Percentiles rank a stretch among this genome's conserved stretches.
phyloP scores from a whole-genome alignment of 2,113 vertebrate genomes.

The Mormyrus lacerda region DNA sequence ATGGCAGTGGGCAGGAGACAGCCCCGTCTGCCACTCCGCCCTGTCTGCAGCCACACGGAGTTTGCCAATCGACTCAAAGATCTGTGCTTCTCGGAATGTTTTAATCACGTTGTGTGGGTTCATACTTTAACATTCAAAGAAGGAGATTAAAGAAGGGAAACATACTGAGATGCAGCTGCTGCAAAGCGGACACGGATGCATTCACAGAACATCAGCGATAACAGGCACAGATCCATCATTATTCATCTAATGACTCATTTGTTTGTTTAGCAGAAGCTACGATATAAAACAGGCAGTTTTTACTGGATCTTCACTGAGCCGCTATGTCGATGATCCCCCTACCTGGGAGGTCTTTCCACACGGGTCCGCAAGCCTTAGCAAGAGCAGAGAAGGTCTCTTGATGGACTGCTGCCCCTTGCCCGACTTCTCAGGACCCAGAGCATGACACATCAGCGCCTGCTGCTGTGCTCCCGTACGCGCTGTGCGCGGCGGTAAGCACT shows the following conservation, averaged over 20 bases:
- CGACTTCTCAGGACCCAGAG: background rate
- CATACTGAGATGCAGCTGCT: background rate
- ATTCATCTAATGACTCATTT: background rate
- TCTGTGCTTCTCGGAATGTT: background rate
- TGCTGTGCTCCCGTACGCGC: background rate
- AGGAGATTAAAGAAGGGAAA: background rate
- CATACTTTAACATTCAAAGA: background rate
- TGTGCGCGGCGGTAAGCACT: too few relatives aligned
- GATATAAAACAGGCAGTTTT: background rate
- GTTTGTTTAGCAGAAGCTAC: background rate
- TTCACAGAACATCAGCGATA: background rate
- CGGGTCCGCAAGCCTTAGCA: background rate
- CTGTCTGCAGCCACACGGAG: background rate
- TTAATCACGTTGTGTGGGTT: background rate
- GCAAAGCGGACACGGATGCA: background rate
- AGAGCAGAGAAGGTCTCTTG: background rate
- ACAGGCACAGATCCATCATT: background rate
- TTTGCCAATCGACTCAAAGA: background rate
- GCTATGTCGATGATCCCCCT: background rate
- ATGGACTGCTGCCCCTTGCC: background rate
- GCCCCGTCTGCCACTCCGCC: background rate
- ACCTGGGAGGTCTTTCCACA: background rate
- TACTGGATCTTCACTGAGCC: background rate
- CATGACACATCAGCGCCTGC: background rate
- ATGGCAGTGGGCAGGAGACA: background rate